Conservation (phyloP, 2,113 vertebrate genomes). For the Heteronetta atricapilla region DNA sequence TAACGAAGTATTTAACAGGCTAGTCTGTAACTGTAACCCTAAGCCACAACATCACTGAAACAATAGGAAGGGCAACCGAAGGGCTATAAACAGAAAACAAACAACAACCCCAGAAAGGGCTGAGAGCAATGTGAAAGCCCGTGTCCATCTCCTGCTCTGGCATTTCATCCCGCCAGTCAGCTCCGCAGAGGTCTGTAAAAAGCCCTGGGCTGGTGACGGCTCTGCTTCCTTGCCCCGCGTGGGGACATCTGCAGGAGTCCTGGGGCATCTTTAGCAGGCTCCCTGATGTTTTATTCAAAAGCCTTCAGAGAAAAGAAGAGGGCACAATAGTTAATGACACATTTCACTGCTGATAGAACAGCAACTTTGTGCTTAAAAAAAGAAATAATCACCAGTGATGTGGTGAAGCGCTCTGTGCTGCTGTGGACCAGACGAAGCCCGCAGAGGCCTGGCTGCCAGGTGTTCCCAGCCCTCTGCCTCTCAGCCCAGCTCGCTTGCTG, state of each 20-base stretch:
- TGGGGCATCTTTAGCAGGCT: neutral
- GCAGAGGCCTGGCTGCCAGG: neutral
- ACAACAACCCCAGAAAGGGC: neutral
- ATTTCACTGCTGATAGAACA: neutral
- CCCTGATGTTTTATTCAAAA: slow-evolving; percentile 49
- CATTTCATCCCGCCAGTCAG: neutral
- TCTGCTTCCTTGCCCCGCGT: neutral
- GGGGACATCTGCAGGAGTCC: neutral
- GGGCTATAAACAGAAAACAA: neutral
- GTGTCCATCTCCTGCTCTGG: neutral
- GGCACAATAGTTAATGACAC: neutral
- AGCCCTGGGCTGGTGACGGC: neutral
- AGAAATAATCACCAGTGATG: neutral
- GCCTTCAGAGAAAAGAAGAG: neutral
- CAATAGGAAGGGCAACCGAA: neutral
- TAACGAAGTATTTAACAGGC: neutral
- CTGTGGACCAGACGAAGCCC: neutral
- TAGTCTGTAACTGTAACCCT: neutral
- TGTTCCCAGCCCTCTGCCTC: neutral
- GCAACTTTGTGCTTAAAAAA: neutral
- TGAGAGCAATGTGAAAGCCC: neutral
- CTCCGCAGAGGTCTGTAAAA: accelerated
- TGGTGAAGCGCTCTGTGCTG: neutral
- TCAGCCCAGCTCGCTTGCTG: accelerated
- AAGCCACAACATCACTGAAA: neutral